Evolutionary conservation across 2,113 vertebrate species (phyloP), one percentile per base, ranked within the genome.

Genomic region (Otolemur garnettii): DNA sequence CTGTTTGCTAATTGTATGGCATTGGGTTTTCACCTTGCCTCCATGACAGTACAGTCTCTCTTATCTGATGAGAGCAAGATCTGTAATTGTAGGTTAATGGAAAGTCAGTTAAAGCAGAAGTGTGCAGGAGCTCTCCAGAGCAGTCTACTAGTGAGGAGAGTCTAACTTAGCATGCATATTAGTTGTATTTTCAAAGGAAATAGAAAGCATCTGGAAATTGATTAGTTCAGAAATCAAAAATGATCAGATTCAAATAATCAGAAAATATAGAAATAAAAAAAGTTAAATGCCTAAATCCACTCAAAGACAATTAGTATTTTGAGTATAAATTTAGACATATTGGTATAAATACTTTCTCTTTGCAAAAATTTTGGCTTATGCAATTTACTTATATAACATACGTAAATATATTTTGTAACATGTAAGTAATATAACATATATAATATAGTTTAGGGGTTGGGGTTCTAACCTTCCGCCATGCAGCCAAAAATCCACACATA

Each of bases 61-160:
- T 96, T 96, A 94, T 83, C 90, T 83, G 90, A 26, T 94, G 80
- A 57, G 68, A 96, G 94, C 42, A 18, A 60, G 87, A 79, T 64
- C 78, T 86, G 59, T 97, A 95, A 95, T 90, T 87, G 83, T 21
- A 88, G 75, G 69, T 94, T 94, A 97, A 94, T 96, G 91, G 96
- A 80, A 91, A 97, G 59, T 71, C 86, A 96, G 86, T 28, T 86
- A 60, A 64, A 90, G 89, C 64, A 1, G 28, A 92, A 87, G n/a
- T 28, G 53, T 42, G n/a, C 68, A 89, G 18, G 55, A 38, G 35
- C 22, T 28, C n/a, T 74, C 12, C 50, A 57, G 87, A 94, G 64
- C 69, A 33, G 22, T 82, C 35, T 95, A 13, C 78, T n/a, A 50
- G 8, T 42, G 13, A 53, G 26, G 13, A 88, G 45, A 17, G 45